Evolutionary conservation across 2,888 invertebrate genomes (phyloP), one percentile per base, ranked within the genome.

Genomic region (Venusia cambrica): DNA sequence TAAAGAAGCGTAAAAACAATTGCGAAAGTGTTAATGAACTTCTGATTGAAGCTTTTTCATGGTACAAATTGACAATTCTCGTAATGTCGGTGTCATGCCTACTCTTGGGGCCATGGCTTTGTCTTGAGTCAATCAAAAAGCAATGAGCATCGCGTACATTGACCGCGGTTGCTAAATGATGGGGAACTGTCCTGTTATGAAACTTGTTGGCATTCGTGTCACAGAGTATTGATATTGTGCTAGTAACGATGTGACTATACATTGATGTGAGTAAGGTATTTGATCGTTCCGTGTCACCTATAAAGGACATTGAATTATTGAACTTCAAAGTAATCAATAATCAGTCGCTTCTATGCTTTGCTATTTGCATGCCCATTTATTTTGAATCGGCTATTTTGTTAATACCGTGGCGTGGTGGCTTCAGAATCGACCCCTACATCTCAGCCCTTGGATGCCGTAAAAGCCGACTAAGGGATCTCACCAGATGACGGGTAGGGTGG

Each of bases 161-260:
- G 85, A 83, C 85, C 81, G 76, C 62, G 56, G 59, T 72, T 71
- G 73, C 70, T 73, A 76, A 83, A 77, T 75, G 71, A 75, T 69
- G 73, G 70, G 70, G 72, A 77, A 79, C 78, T 70, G 58, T 60
- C 72, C 71, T 70, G 54, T 57, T 52, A 52, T 53, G 48, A 41
- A 42, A 45, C 53, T 55, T 57, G 53, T 72, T 65, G 60, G 66
- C 69, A 73, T 70, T 64, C 73, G 52, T 51, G 40, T 59, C 64
- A 45, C 59, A 54, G 48, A 51, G 40, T 54, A 56, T 57, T 42
- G 49, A 45, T 25, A 34, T 10, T 29, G 32, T 32, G 11, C 5
- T 10, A 35, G 48, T 41, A 41, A 43, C 48, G 44, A 46, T 55
- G 45, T 38, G 55, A 61, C n/a, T n/a, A 69, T 57, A 51, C 51